phyloP scores from a whole-genome alignment of 2,888 invertebrate genomes.

The Himalopsyche tibetana region DNA sequence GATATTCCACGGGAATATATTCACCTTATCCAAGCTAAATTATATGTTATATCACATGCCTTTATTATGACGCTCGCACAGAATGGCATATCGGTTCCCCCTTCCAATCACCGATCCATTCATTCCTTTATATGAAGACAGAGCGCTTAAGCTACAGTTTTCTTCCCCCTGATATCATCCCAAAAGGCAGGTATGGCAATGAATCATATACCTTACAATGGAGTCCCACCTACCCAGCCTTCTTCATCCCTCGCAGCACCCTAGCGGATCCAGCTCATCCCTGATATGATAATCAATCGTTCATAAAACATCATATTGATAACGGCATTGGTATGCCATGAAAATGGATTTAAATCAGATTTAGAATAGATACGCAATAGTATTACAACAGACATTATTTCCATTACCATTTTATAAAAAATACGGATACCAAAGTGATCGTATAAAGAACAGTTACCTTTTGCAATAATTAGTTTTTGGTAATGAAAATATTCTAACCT shows the following conservation, averaged over 20 bases:
- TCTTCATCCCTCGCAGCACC: slow-evolving; percentile 19
- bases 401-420: no score
- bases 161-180: slow-evolving; percentile 53
- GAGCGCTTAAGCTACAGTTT: slow-evolving; percentile 64
- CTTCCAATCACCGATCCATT: slow-evolving; percentile 64
- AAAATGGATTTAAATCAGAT: neutral
- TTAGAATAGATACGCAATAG: neutral
- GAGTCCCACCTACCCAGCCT: slow-evolving; percentile 49
- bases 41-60: slow-evolving; percentile 60
- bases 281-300: slow-evolving; percentile 66
- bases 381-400: no score
- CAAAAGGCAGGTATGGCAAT: slow-evolving; percentile 63
- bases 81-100: slow-evolving; percentile 53
- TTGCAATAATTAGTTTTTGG: no score
- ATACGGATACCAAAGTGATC: no score
- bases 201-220: slow-evolving; percentile 65
- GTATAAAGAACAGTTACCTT: no score
- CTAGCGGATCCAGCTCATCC: slow-evolving; percentile 50
- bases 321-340: slow-evolving; percentile 50
- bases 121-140: slow-evolving; percentile 63
- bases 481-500: no score
- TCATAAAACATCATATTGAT: slow-evolving; percentile 65
- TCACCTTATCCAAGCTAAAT: slow-evolving; percentile 61
- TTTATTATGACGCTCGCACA: slow-evolving; percentile 23
- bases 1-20: slow-evolving; percentile 36